phyloP scores from a whole-genome alignment of 2,113 vertebrate genomes.

The Rostratula benghalensis region DNA sequence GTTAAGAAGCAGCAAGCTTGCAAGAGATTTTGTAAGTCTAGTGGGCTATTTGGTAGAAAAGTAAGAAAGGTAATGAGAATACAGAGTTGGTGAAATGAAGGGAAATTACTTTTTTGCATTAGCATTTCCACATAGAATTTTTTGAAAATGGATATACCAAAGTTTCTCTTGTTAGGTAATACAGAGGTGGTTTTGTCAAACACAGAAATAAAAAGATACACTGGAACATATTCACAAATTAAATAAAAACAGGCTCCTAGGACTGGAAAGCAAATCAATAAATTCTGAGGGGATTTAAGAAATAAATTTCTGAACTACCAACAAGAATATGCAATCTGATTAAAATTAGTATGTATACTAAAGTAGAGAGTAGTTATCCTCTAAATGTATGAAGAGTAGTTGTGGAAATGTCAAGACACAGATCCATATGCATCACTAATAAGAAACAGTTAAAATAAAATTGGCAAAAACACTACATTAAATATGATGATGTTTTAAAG shows the following conservation, averaged over 20 bases:
- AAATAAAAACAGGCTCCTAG: background rate
- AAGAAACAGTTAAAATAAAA: background rate
- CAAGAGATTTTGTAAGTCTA: slow-evolving; percentile 39
- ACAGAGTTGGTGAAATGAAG: background rate
- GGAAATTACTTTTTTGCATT: background rate
- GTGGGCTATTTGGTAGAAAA: slow-evolving; percentile 28
- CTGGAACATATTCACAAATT: background rate
- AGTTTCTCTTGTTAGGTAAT: background rate
- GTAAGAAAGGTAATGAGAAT: slow-evolving; percentile 42
- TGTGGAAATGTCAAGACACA: background rate
- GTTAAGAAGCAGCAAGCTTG: slow-evolving; percentile 41
- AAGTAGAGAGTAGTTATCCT: background rate
- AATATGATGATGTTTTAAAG: background rate
- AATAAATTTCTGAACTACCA: background rate
- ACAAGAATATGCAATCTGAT: background rate
- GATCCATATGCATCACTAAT: background rate
- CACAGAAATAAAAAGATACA: background rate
- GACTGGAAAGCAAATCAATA: background rate
- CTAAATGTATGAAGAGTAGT: background rate
- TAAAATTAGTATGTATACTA: background rate
- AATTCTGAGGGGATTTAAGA: slow-evolving; percentile 7
- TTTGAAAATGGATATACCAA: background rate
- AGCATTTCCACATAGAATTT: background rate
- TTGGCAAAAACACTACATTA: background rate
- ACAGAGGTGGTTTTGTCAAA: background rate